Conservation (phyloP, 2,888 invertebrate species). For the Periphyllus acericola region DNA sequence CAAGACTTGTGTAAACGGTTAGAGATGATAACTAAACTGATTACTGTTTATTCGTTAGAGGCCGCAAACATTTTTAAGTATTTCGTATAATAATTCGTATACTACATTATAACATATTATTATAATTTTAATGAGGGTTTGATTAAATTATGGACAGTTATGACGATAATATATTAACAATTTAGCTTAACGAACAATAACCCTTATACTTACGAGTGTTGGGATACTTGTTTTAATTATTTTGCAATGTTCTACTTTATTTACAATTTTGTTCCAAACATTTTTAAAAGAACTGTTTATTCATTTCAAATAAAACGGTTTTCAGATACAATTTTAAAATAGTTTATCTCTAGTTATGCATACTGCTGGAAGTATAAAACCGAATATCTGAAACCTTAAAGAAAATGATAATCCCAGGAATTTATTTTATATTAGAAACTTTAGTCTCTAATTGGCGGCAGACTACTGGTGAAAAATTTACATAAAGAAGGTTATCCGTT, state of each 20-base stretch:
- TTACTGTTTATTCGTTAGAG: too few relatives aligned
- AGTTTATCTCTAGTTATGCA: background rate
- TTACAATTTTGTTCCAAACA: background rate
- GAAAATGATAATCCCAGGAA: slow-evolving; percentile 1
- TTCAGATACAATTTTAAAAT: background rate
- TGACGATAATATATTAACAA: too few relatives aligned
- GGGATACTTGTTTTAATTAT: too few relatives aligned
- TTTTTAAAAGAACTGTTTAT: background rate
- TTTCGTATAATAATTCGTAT: too few relatives aligned
- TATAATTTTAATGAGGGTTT: too few relatives aligned
- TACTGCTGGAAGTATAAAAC: background rate
- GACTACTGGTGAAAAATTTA: background rate
- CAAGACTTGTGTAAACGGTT: too few relatives aligned
- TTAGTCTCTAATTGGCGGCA: background rate
- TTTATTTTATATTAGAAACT: background rate
- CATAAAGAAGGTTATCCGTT: slow-evolving; percentile 18
- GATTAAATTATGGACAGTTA: too few relatives aligned
- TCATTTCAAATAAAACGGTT: background rate
- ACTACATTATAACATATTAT: too few relatives aligned
- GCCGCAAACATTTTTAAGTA: too few relatives aligned
- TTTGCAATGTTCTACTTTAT: background rate
- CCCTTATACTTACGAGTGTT: too few relatives aligned
- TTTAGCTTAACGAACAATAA: too few relatives aligned
- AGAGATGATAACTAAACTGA: too few relatives aligned
- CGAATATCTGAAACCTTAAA: background rate